Evolutionary conservation across 37 sponge, comb jelly and placozoan species (phyloP).

Genomic region (Trichoplax adhaerens): DNA sequence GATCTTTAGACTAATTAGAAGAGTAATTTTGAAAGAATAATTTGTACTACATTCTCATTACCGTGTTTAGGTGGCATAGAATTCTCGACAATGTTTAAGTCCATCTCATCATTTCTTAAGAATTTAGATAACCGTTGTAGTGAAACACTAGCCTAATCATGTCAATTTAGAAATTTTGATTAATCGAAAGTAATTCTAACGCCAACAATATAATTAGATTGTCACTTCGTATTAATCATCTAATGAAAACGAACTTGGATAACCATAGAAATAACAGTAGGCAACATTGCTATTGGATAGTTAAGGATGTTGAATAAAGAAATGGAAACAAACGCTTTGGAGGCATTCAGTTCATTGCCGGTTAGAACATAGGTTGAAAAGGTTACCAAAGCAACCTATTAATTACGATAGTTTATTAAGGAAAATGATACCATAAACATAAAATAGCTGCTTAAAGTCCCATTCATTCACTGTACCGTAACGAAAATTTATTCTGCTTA

Average conservation of each 20-base stretch:
- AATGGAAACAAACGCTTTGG: constrained; percentile 79
- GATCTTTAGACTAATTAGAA: no score
- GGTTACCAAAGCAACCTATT: constrained; percentile 75
- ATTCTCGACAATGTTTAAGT: constrained; percentile 32
- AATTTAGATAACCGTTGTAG: constrained; percentile 51
- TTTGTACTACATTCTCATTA: no score
- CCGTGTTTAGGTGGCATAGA: no score
- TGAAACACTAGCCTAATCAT: constrained; percentile 64
- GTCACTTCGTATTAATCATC: no score
- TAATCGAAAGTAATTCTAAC: neutral
- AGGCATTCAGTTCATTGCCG: constrained; percentile 33
- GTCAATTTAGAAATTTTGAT: no score
- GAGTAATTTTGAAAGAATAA: no score
- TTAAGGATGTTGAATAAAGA: constrained; percentile 93
- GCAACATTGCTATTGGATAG: constrained; percentile 83
- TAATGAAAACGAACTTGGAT: constrained; percentile 35
- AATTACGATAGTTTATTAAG: neutral
- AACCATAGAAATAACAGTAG: constrained; percentile 49
- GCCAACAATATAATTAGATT: neutral
- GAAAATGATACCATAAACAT: neutral
- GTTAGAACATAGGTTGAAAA: constrained; percentile 67
- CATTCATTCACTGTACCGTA: no score
- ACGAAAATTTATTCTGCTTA: constrained; percentile 11
- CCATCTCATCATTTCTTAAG: constrained; percentile 62
- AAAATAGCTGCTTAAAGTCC: no score